phyloP scores from a whole-genome alignment of 2,888 invertebrate species.

The Morpho achilles region DNA sequence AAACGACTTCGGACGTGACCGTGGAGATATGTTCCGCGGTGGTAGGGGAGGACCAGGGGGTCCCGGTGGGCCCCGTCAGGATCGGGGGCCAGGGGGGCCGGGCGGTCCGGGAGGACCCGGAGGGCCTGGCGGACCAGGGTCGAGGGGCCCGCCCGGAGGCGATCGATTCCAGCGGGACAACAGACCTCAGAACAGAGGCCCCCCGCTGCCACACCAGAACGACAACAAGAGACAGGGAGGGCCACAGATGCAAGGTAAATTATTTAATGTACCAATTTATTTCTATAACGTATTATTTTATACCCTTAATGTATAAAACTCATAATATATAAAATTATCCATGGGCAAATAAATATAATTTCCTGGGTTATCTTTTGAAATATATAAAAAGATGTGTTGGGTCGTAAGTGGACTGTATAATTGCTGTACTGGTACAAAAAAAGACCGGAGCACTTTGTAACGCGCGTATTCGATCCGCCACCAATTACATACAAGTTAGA shows the following conservation, averaged over 20 bases:
- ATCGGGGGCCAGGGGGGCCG: constrained; percentile 28
- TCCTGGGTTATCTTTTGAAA: too few relatives aligned
- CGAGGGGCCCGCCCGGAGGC: constrained; percentile 25
- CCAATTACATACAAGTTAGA: too few relatives aligned
- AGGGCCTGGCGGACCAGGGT: constrained; percentile 35
- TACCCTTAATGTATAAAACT: too few relatives aligned
- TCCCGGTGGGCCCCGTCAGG: constrained; percentile 26
- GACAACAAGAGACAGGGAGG: constrained; percentile 35
- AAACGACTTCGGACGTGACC: constrained; percentile 39
- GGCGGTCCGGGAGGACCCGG: constrained; percentile 29
- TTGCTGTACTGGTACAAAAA: too few relatives aligned
- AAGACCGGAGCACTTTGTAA: too few relatives aligned
- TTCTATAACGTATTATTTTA: too few relatives aligned
- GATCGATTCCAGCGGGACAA: constrained; percentile 25
- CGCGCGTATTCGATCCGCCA: too few relatives aligned
- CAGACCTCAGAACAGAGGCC: constrained; percentile 29
- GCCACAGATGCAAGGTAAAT: constrained; percentile 35
- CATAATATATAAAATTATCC: too few relatives aligned
- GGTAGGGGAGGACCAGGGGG: constrained; percentile 37
- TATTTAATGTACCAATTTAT: background rate
- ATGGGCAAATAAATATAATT: too few relatives aligned
- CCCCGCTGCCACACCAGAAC: constrained; percentile 17
- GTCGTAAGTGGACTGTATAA: too few relatives aligned
- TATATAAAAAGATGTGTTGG: too few relatives aligned
- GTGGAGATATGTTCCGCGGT: constrained; percentile 45